phyloP scores from a whole-genome alignment of 2,888 invertebrate species.

The Muschampia plurimacula region DNA sequence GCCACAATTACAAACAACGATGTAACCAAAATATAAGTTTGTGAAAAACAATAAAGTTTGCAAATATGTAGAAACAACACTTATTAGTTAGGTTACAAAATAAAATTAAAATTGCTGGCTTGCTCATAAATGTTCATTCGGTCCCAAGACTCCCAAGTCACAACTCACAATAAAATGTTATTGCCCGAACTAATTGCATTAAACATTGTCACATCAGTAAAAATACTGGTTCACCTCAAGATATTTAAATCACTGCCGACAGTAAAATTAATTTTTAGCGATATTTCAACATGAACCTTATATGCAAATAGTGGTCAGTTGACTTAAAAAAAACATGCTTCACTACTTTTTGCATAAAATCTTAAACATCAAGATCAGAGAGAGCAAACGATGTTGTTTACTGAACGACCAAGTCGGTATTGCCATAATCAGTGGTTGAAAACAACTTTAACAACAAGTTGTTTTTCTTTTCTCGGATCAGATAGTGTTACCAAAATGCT shows the following conservation, averaged over 20 bases:
- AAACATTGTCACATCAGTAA: constrained; percentile 22
- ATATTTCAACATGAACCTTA: constrained; percentile 24
- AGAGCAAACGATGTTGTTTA: constrained; percentile 37
- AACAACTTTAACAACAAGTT: constrained; percentile 30
- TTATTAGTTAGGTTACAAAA: too few species aligned
- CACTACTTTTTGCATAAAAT: constrained; percentile 30
- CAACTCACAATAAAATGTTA: constrained; percentile 30
- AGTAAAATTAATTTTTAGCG: constrained; percentile 11
- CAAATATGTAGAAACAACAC: too few species aligned
- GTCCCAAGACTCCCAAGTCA: background rate
- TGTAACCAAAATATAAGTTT: too few species aligned
- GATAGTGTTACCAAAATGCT: constrained; percentile 22
- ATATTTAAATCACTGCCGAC: constrained; percentile 33
- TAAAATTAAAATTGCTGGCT: background rate
- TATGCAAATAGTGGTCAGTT: constrained; percentile 18
- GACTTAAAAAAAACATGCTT: constrained; percentile 11
- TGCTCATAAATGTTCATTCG: constrained; percentile 4
- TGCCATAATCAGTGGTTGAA: constrained; percentile 27
- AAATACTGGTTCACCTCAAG: constrained; percentile 29
- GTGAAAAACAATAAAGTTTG: too few species aligned
- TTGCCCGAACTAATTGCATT: constrained; percentile 35
- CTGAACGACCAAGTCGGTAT: constrained; percentile 25
- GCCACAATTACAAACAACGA: too few species aligned
- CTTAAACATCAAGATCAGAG: constrained; percentile 43
- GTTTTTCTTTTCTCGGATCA: constrained; percentile 31